Evolutionary conservation across 2,797 vertebrate species (phyloP).

Genomic region (Rhinogobio ventralis): DNA sequence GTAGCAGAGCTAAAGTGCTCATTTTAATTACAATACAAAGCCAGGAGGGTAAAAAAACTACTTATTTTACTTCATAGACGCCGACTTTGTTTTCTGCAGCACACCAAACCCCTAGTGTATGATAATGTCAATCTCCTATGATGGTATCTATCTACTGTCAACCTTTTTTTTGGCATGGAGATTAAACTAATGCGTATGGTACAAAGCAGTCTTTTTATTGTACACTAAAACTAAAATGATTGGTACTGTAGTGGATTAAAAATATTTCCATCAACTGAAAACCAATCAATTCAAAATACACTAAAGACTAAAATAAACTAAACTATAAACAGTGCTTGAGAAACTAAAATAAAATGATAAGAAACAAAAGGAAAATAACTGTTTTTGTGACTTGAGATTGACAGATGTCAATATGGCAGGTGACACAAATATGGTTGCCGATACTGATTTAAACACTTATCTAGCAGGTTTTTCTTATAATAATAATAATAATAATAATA

Average conservation of each 20-base stretch:
- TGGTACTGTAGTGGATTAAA: neutral
- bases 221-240: neutral
- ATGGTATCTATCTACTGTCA: constrained; percentile 4
- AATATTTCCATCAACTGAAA: neutral
- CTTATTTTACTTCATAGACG: constrained; percentile 55
- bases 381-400: neutral
- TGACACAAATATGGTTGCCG: neutral
- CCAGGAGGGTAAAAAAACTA: constrained; percentile 56
- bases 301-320: neutral
- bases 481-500: too few species aligned
- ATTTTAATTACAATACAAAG: constrained; percentile 78
- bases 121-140: constrained; percentile 24
- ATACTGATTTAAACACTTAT: neutral
- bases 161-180: neutral
- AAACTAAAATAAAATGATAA: neutral
- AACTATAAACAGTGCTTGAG: neutral
- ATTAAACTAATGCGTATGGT: neutral
- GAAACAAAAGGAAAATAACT: neutral
- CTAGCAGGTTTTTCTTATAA: neutral
- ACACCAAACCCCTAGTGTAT: neutral
- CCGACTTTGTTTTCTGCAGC: constrained; percentile 37
- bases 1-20: constrained; percentile 75
- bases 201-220: neutral
- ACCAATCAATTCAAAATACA: neutral
- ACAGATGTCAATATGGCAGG: too few species aligned